A percentile compares a stretch with the other conserved stretches of the same genome.
Evolutionary conservation across 2,797 vertebrate species (phyloP).

Genomic region (Myotis pilosus): DNA sequence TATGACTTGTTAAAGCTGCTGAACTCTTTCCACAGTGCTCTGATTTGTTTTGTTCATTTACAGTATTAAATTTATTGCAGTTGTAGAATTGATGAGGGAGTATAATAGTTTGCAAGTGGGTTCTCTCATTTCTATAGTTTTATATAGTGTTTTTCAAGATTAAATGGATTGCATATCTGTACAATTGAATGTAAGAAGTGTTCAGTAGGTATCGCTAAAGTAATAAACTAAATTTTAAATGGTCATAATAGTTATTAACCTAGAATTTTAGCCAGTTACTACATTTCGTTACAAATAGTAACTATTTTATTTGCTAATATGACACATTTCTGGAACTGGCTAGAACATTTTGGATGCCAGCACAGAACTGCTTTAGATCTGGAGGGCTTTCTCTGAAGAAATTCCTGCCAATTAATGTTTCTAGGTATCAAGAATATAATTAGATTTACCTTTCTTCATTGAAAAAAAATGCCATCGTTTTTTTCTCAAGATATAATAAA

Average conservation of each 20-base stretch:
- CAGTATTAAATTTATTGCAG: constrained; percentile 54
- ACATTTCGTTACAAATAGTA: constrained; percentile 53
- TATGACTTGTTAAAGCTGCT: constrained; percentile 54
- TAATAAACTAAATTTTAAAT: constrained; percentile 46
- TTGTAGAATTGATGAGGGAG: constrained; percentile 54
- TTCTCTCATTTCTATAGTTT: constrained; percentile 72
- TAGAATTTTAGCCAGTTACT: constrained; percentile 49
- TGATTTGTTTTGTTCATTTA: constrained; percentile 59
- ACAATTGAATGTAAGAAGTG: constrained; percentile 59
- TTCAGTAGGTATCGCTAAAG: constrained; percentile 38
- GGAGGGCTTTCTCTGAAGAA: constrained; percentile 1
- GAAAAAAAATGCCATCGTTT: background rate
- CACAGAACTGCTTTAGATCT: constrained; percentile 43
- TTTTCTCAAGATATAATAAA: constrained; percentile 45
- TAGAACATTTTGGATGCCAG: constrained; percentile 35
- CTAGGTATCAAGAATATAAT: background rate
- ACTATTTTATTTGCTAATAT: constrained; percentile 29
- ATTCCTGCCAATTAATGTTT: constrained; percentile 33
- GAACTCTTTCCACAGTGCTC: constrained; percentile 60
- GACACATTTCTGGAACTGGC: constrained; percentile 30
- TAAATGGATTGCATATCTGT: constrained; percentile 78
- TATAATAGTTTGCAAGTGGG: constrained; percentile 30
- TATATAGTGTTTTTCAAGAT: constrained; percentile 73
- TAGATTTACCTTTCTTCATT: background rate
- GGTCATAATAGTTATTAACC: constrained; percentile 31